Percentiles rank a stretch among this genome's conserved stretches.
Evolutionary conservation across 1,140 invertebrate species (phyloP).

Genomic region (Heliconius congener): DNA sequence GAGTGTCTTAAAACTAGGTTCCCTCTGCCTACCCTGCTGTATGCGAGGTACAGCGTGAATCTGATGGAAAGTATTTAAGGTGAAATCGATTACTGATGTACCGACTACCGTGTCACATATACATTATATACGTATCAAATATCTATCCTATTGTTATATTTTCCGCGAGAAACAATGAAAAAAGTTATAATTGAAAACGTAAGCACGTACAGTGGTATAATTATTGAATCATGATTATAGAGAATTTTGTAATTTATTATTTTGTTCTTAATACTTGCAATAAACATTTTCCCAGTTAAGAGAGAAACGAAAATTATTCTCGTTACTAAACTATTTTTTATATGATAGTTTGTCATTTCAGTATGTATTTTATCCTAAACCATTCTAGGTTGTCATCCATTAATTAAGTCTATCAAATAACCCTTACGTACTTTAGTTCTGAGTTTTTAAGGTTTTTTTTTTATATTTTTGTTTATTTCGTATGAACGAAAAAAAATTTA

Average conservation of each 20-base stretch:
- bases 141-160: not conserved
- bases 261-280: not conserved
- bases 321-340: not conserved
- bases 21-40: too few relatives aligned
- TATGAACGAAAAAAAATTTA: too few relatives aligned
- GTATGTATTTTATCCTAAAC: too few relatives aligned
- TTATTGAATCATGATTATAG: not conserved
- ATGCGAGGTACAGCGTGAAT: too few relatives aligned
- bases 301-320: not conserved
- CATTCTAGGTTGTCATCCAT: too few relatives aligned
- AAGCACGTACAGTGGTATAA: not conserved
- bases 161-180: conserved; percentile 2
- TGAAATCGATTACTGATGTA: not conserved
- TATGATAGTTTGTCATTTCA: too few relatives aligned
- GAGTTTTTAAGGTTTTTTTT: too few relatives aligned
- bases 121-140: not conserved
- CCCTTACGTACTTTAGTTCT: too few relatives aligned
- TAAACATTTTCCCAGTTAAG: not conserved
- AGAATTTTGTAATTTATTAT: not conserved
- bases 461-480: too few relatives aligned
- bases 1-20: too few relatives aligned
- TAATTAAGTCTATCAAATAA: too few relatives aligned
- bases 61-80: too few relatives aligned
- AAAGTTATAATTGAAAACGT: not conserved
- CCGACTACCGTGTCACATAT: not conserved